Evolutionary conservation across 2,888 invertebrate species (phyloP), one percentile per base, ranked within the genome.

Genomic region (Diachrysia chrysitis): DNA sequence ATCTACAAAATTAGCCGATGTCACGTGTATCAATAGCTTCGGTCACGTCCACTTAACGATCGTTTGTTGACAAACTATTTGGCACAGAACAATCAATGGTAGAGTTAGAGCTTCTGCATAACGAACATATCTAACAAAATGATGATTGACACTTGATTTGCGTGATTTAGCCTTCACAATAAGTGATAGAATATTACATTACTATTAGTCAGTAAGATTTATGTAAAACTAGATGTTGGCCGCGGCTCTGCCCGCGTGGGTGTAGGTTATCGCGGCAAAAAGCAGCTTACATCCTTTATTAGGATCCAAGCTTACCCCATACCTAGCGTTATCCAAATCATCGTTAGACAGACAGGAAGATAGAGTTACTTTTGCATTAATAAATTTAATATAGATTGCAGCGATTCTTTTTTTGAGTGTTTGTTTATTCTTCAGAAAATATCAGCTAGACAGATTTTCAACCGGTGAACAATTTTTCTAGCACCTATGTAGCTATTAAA

Each of bases 61-160:
- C 56, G 61, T 46, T 71, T 59, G 71, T 67, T 73, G 76, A 76
- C 72, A 70, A 73, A 79, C 48, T 57, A 75, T 71, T 69, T 83
- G 74, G 69, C 69, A 71, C 70, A 76, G 74, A 67, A 69, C 57
- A 76, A 79, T 71, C 65, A 73, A 53, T 69, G 53, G 58, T 60
- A 63, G 62, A 35, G 42, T 66, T 60, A 63, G 62, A 35, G 42
- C 67, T 69, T 66, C 21, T 55, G 12, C 48, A 68, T 63, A 46
- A 35, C 16, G 12, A 16, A 19, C 17, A 25, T 37, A 21, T 51
- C 48, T 58, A 67, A 35, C 51, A 61, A 69, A 42, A 79, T 74
- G 53, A 65, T 67, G 66, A 81, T 71, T 76, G 68, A 64, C 66
- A 59, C 21, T 37, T 17, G 9, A 55, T 51, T 56, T 51, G 54